Conservation (phyloP, 1,140 invertebrate genomes). For the Tribolium castaneum region DNA sequence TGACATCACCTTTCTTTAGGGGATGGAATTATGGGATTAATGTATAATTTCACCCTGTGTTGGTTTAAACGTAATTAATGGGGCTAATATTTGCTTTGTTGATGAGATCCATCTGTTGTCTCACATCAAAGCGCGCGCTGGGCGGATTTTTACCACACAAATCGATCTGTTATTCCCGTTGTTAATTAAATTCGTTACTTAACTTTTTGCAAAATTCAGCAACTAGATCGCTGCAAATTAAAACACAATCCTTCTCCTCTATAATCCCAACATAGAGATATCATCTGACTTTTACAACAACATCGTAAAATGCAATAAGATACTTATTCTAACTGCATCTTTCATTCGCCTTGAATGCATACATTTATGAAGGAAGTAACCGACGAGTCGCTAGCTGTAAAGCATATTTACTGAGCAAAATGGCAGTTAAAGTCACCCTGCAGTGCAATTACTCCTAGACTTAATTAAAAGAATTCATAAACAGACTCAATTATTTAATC, state of each 20-base stretch:
- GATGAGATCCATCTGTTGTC: conserved; percentile 44
- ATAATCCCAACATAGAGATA: neutral
- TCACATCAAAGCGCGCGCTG: conserved; percentile 13
- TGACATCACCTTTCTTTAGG: conserved; percentile 47
- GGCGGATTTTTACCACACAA: conserved; percentile 23
- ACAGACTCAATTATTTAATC: neutral
- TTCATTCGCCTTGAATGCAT: neutral
- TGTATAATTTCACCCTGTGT: conserved; percentile 45
- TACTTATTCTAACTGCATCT: neutral
- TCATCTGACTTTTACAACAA: neutral
- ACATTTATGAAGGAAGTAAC: neutral
- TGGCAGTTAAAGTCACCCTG: neutral
- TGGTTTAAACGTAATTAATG: conserved; percentile 49
- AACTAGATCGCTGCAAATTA: neutral
- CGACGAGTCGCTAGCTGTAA: neutral
- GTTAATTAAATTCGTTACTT: neutral
- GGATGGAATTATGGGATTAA: conserved; percentile 49
- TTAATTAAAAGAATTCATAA: neutral
- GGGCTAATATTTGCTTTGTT: conserved; percentile 50
- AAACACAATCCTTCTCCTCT: neutral
- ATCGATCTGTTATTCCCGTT: neutral
- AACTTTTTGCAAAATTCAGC: neutral
- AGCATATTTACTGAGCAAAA: neutral
- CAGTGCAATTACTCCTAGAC: neutral
- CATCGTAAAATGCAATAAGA: neutral